phyloP scores from a whole-genome alignment of 2,888 invertebrate genomes.

The Diogma glabrata region DNA sequence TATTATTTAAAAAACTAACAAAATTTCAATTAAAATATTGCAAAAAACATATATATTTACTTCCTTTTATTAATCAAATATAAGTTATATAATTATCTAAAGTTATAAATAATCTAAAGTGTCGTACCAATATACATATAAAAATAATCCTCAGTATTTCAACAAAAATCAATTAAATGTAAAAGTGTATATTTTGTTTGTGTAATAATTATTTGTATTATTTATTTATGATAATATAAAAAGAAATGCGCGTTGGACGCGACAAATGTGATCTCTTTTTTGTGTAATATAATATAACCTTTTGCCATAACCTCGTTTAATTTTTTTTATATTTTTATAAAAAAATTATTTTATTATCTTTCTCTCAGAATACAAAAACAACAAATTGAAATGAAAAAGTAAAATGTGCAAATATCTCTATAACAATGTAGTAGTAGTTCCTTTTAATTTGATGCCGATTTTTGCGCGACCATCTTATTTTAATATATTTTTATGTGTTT shows the following conservation, averaged over 20 bases:
- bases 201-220: conserved; percentile 3
- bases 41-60: too few relatives aligned
- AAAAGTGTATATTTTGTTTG: conserved; percentile 9
- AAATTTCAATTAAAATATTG: too few relatives aligned
- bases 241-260: conserved; percentile 8
- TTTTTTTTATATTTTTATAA: conserved; percentile 2
- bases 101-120: too few relatives aligned
- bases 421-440: conserved; percentile 10
- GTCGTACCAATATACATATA: too few relatives aligned
- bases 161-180: conserved; percentile 6
- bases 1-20: too few relatives aligned
- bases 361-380: too few relatives aligned
- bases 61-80: too few relatives aligned
- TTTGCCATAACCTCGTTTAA: conserved; percentile 11
- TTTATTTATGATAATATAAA: too few relatives aligned
- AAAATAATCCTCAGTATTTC: too few relatives aligned
- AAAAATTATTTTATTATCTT: not conserved
- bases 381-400: conserved; percentile 7
- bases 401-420: conserved; percentile 10
- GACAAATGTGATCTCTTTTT: conserved; percentile 5
- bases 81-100: too few relatives aligned
- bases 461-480: conserved; percentile 10
- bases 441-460: conserved; percentile 9
- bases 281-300: conserved; percentile 5
- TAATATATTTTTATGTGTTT: conserved; percentile 1